Evolutionary conservation across 1,140 invertebrate genomes (phyloP).

Genomic region (Venturia canescens): DNA sequence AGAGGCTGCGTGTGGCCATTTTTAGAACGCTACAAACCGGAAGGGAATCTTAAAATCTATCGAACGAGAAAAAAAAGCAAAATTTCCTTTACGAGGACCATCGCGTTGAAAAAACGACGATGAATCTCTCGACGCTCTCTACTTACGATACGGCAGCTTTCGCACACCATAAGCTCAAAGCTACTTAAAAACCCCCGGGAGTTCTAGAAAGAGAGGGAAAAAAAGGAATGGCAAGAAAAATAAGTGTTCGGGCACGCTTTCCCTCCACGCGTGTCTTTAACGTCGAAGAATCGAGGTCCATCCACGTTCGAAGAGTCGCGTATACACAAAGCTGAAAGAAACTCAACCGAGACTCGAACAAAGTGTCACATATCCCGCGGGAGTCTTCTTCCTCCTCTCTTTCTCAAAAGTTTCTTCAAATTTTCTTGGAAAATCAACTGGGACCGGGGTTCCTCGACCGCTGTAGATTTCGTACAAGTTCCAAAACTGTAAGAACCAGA

Average conservation of each 20-base stretch:
- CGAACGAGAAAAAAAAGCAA: not conserved
- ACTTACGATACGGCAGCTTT: not conserved
- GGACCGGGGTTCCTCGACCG: too few relatives aligned
- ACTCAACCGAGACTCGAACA: too few relatives aligned
- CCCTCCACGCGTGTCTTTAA: not conserved
- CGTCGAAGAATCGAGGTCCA: not conserved
- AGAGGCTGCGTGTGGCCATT: not conserved
- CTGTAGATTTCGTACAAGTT: too few relatives aligned
- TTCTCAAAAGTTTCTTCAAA: too few relatives aligned
- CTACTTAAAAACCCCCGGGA: conserved; percentile 15
- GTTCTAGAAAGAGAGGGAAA: conserved; percentile 15
- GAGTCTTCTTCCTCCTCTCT: too few relatives aligned
- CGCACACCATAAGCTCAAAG: not conserved
- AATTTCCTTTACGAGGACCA: not conserved
- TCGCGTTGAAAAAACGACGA: conserved; percentile 52
- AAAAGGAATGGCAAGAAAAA: not conserved
- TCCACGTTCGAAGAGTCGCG: too few relatives aligned
- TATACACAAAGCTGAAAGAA: too few relatives aligned
- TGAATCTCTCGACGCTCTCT: conserved; percentile 58
- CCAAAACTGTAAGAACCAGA: too few relatives aligned
- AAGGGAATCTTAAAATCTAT: not conserved
- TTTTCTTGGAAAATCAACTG: too few relatives aligned
- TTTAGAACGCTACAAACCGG: not conserved
- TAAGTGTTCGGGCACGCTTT: not conserved
- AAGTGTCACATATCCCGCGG: too few relatives aligned